These are phyloP conservation scores for Cololabis saira DNA, from an alignment of 2,113 vertebrate species.

Conservation along the genomic window DNA sequence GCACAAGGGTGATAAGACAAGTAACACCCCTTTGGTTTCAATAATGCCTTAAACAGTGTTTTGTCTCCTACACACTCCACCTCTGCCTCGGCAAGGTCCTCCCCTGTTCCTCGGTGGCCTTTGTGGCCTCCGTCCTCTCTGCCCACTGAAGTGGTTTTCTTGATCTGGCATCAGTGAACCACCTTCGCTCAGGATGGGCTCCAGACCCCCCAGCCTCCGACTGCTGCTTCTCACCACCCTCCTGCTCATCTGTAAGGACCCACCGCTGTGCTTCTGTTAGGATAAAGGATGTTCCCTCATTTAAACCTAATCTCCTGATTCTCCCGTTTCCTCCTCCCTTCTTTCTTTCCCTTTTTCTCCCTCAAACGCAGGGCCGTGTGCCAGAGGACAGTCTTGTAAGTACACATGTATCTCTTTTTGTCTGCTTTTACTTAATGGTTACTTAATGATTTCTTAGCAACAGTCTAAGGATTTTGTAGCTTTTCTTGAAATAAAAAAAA, in stretches of 20 bases:
- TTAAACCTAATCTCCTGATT: slow-evolving; percentile 15
- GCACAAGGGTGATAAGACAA: slow-evolving; percentile 50
- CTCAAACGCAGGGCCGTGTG: slow-evolving; percentile 45
- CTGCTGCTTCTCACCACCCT: slow-evolving; percentile 48
- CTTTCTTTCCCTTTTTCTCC: not conserved
- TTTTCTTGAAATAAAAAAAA: not conserved
- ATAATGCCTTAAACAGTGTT: not conserved
- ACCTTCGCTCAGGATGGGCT: slow-evolving; percentile 59
- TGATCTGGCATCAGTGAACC: slow-evolving; percentile 17
- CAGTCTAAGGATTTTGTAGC: slow-evolving; percentile 23
- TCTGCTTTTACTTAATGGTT: slow-evolving; percentile 1
- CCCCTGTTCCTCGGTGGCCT: slow-evolving; percentile 26
- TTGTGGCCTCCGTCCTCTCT: slow-evolving; percentile 17
- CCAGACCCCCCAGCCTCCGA: slow-evolving; percentile 43
- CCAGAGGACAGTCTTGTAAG: slow-evolving; percentile 65
- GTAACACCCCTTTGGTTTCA: slow-evolving; percentile 8
- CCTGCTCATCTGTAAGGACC: slow-evolving; percentile 61
- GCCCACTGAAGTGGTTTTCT: slow-evolving; percentile 15
- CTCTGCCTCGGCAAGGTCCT: slow-evolving; percentile 49
- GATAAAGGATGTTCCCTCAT: slow-evolving; percentile 6
- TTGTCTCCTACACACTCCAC: slow-evolving; percentile 31
- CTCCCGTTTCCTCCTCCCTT: slow-evolving; percentile 17
- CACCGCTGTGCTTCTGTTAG: not conserved
- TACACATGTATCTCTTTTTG: slow-evolving; percentile 11
- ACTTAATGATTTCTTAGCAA: not conserved